These are phyloP conservation scores for Microplitis mediator DNA, from an alignment of 1,140 invertebrate genomes.

Conservation along the genomic window DNA sequence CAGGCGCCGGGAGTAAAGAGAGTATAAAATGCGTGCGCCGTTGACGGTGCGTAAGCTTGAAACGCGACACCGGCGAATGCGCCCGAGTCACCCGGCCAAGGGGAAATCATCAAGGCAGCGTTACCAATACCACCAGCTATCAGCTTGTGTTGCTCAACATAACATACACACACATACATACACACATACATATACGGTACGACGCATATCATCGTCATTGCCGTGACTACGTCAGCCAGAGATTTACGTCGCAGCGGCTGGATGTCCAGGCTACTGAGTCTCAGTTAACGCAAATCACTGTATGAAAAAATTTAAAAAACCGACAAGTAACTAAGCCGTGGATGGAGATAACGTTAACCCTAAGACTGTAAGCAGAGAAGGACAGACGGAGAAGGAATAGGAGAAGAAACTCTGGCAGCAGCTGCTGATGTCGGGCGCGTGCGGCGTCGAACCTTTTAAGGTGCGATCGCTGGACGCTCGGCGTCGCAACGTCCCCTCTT, in stretches of 20 bases:
- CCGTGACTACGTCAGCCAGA: slow-evolving; percentile 1
- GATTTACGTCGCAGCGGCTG: slow-evolving; percentile 2
- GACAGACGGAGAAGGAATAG: slow-evolving; percentile 2
- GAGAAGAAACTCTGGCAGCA: slow-evolving; percentile 26
- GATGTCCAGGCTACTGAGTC: background rate
- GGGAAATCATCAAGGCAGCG: slow-evolving; percentile 11
- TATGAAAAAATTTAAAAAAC: too few species aligned
- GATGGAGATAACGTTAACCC: background rate
- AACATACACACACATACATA: too few species aligned
- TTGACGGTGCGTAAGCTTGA: slow-evolving; percentile 47
- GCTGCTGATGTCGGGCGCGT: slow-evolving; percentile 61
- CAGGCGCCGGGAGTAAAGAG: slow-evolving; percentile 7
- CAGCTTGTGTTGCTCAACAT: background rate
- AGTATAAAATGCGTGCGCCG: slow-evolving; percentile 23
- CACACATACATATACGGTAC: too few species aligned
- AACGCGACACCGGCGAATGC: slow-evolving; percentile 49
- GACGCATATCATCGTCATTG: background rate
- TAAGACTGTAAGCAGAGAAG: background rate
- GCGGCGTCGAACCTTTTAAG: slow-evolving; percentile 64
- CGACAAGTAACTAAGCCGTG: too few species aligned
- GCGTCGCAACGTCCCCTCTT: slow-evolving; percentile 50
- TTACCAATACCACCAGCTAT: slow-evolving; percentile 8
- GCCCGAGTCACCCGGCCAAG: slow-evolving; percentile 26
- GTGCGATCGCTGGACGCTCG: slow-evolving; percentile 61
- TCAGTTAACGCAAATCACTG: too few species aligned